Percentiles rank a stretch among this genome's conserved stretches.
These are phyloP conservation scores for Drosophila antonietae DNA, from an alignment of 2,888 invertebrate species.

Conservation along the genomic window DNA sequence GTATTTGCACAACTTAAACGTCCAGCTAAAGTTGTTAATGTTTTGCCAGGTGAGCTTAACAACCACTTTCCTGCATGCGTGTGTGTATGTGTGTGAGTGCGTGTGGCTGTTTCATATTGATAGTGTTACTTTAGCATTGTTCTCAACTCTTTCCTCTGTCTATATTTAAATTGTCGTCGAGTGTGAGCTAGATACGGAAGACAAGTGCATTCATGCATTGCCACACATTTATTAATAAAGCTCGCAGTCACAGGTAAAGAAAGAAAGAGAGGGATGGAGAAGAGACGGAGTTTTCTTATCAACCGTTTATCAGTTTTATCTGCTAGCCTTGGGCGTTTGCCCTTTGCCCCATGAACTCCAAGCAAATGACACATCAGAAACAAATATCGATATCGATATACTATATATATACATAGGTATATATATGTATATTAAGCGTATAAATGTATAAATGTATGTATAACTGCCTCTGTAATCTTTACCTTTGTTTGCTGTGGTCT, in stretches of 20 bases:
- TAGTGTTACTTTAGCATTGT: constrained; percentile 17
- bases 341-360: constrained; percentile 45
- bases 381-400: constrained; percentile 2
- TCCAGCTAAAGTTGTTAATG: constrained; percentile 47
- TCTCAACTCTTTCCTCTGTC: constrained; percentile 14
- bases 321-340: constrained; percentile 19
- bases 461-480: constrained; percentile 10
- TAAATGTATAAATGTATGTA: not conserved
- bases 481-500: constrained; percentile 58
- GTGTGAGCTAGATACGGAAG: constrained; percentile 29
- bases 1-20: constrained; percentile 13
- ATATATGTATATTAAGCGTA: not conserved
- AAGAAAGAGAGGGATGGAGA: not conserved
- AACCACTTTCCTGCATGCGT: not conserved
- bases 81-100: not conserved
- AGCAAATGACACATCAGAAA: constrained; percentile 11
- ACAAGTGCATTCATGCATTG: constrained; percentile 15
- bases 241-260: constrained; percentile 5
- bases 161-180: constrained; percentile 19
- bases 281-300: constrained; percentile 37
- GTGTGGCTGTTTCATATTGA: not conserved
- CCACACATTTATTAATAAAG: constrained; percentile 23
- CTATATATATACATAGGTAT: not conserved
- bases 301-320: constrained; percentile 44
- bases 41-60: constrained; percentile 54